Evolutionary conservation across 2,888 invertebrate genomes (phyloP).

Genomic region (Rhyacophila evoluta): DNA sequence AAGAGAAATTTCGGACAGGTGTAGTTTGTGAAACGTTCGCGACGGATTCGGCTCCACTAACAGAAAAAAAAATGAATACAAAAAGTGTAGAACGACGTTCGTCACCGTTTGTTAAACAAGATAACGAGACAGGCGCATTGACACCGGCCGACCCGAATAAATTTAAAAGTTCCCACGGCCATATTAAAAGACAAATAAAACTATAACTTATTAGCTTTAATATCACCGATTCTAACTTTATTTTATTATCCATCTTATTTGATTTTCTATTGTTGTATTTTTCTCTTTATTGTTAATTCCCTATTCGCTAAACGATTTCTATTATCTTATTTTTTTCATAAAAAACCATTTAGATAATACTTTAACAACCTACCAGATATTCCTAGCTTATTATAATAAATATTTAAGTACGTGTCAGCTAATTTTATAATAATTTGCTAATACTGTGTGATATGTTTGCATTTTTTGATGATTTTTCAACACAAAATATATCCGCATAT

Average conservation of each 20-base stretch:
- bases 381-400: too few species aligned
- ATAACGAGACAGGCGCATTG: constrained; percentile 39
- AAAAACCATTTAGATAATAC: not conserved
- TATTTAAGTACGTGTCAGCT: too few species aligned
- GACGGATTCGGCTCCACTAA: not conserved
- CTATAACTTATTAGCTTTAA: constrained; percentile 14
- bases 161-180: constrained; percentile 16
- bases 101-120: constrained; percentile 40
- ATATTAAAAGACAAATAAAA: constrained; percentile 21
- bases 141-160: constrained; percentile 32
- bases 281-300: not conserved
- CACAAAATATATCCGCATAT: too few species aligned
- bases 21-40: constrained; percentile 6
- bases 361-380: not conserved
- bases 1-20: constrained; percentile 18
- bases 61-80: not conserved
- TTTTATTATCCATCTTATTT: not conserved
- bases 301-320: not conserved
- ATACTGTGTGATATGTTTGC: too few species aligned
- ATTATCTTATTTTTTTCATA: not conserved
- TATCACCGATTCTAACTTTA: not conserved
- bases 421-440: too few species aligned
- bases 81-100: constrained; percentile 23
- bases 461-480: too few species aligned
- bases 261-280: not conserved